A percentile compares a stretch with the other conserved stretches of the same genome.
These are phyloP conservation scores for Drosophila demipolita DNA, from an alignment of 2,888 invertebrate genomes.

Conservation along the genomic window DNA sequence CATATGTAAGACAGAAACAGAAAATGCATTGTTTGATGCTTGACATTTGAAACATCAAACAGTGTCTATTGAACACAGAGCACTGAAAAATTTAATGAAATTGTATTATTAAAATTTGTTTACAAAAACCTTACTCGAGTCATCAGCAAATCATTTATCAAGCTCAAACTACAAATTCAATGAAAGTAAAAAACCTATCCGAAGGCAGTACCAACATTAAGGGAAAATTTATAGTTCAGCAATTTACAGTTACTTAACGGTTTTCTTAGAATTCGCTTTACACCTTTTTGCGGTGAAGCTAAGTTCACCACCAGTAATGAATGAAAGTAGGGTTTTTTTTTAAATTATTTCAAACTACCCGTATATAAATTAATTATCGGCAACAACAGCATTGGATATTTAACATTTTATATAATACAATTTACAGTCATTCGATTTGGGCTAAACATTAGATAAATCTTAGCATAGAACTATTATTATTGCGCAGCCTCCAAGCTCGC, in stretches of 20 bases:
- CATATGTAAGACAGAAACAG: neutral
- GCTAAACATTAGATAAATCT: neutral
- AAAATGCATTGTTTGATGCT: neutral
- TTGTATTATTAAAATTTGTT: neutral
- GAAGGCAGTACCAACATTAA: neutral
- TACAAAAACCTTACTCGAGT: neutral
- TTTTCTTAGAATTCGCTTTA: neutral
- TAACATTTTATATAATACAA: neutral
- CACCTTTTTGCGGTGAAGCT: neutral
- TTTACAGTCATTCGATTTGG: neutral
- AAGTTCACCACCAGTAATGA: neutral
- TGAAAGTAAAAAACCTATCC: neutral
- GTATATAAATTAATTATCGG: neutral
- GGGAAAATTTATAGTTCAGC: neutral
- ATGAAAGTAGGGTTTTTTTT: neutral
- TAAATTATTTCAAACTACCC: neutral
- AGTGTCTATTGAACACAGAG: neutral
- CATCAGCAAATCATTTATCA: neutral
- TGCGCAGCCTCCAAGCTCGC: conserved; percentile 33
- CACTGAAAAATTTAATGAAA: neutral
- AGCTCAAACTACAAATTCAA: neutral
- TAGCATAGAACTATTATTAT: neutral
- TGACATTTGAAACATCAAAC: neutral
- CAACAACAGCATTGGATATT: neutral
- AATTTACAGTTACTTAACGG: neutral